Conservation (phyloP, 2,113 vertebrate genomes). For the Ctenodactylus gundi region DNA sequence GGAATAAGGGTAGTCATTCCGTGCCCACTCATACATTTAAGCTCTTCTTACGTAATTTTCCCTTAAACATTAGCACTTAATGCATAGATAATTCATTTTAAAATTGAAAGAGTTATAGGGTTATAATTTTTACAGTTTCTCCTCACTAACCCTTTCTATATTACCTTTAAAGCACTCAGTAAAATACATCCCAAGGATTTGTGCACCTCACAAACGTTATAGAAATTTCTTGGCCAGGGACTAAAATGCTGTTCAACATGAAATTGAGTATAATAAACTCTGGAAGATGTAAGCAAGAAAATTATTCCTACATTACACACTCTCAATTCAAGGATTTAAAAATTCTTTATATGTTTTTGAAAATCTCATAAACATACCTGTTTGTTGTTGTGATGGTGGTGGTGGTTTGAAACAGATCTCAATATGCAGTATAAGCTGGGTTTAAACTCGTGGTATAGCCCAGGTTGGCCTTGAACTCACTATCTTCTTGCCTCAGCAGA, state of each 20-base stretch:
- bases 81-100: conserved; percentile 59
- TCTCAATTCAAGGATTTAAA: not conserved
- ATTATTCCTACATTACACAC: not conserved
- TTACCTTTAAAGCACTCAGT: conserved; percentile 46
- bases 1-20: conserved; percentile 7
- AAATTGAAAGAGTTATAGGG: conserved; percentile 39
- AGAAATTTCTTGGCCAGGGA: conserved; percentile 39
- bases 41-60: conserved; percentile 25
- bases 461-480: not conserved
- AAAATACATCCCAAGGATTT: conserved; percentile 45
- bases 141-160: conserved; percentile 22
- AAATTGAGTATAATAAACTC: conserved; percentile 20
- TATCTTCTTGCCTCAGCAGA: not conserved
- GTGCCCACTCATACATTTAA: not conserved
- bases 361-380: not conserved
- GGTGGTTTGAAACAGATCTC: not conserved
- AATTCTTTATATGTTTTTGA: not conserved
- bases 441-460: not conserved
- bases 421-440: not conserved
- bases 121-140: conserved; percentile 68
- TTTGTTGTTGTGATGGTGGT: not conserved
- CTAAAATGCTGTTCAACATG: not conserved
- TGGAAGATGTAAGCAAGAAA: not conserved
- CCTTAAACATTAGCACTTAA: conserved; percentile 53
- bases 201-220: conserved; percentile 51